Conservation (phyloP, 2,888 invertebrate species). For the Stegana nigrithorax region DNA sequence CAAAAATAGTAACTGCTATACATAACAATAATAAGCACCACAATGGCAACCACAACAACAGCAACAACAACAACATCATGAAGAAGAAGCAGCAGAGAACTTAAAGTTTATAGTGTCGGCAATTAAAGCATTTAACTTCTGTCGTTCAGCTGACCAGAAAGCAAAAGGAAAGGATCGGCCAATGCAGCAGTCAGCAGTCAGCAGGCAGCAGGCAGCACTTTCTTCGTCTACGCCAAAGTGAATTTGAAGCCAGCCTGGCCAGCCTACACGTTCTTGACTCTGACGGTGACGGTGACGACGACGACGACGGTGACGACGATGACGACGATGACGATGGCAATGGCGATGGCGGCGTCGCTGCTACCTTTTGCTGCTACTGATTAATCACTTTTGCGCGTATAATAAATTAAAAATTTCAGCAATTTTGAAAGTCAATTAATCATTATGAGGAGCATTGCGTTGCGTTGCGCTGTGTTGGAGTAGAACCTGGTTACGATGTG, state of each 20-base stretch:
- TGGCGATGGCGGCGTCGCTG: not conserved
- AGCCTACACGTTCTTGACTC: constrained; percentile 3
- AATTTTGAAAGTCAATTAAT: constrained; percentile 69
- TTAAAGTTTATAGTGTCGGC: constrained; percentile 6
- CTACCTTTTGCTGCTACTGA: constrained; percentile 49
- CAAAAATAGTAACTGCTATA: too few relatives aligned
- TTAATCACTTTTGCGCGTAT: constrained; percentile 66
- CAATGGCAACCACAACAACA: not conserved
- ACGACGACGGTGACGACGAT: too few relatives aligned
- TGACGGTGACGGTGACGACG: constrained; percentile 10
- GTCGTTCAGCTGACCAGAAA: constrained; percentile 7
- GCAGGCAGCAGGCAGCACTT: not conserved
- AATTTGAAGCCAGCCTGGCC: too few relatives aligned
- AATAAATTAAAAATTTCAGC: constrained; percentile 69
- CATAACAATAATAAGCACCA: not conserved
- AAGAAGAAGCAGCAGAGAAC: too few relatives aligned
- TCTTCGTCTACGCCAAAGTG: constrained; percentile 3
- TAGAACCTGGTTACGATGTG: constrained; percentile 37
- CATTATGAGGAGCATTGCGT: constrained; percentile 55
- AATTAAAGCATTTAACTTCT: constrained; percentile 10
- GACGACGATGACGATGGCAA: too few relatives aligned
- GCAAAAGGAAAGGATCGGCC: constrained; percentile 11
- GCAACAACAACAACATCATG: not conserved
- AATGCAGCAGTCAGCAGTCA: not conserved
- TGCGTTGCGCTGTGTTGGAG: constrained; percentile 41